These are phyloP conservation scores for Pammene fasciana DNA, from an alignment of 2,888 invertebrate species.

Conservation along the genomic window DNA sequence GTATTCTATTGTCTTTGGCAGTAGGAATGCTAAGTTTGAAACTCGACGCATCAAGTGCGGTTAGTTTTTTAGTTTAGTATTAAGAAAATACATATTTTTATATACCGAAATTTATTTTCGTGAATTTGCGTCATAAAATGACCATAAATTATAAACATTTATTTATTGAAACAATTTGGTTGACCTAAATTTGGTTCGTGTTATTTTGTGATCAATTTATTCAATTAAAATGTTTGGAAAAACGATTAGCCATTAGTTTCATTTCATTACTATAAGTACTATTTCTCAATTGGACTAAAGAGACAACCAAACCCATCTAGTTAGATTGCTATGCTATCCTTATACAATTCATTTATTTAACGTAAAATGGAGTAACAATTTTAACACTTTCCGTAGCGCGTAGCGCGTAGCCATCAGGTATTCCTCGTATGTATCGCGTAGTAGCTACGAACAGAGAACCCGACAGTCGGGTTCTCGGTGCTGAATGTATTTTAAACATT, in stretches of 20 bases:
- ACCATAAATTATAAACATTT: conserved; percentile 4
- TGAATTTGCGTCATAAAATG: conserved; percentile 25
- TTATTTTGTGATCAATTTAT: conserved; percentile 35
- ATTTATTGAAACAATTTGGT: conserved; percentile 25
- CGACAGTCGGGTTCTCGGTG: too few relatives aligned
- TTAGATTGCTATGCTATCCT: too few relatives aligned
- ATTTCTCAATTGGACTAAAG: too few relatives aligned
- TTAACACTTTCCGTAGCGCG: too few relatives aligned
- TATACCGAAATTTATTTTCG: conserved; percentile 17
- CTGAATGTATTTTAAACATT: too few relatives aligned
- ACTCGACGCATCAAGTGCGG: neutral
- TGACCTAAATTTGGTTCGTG: conserved; percentile 20
- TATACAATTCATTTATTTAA: too few relatives aligned
- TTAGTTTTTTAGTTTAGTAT: neutral
- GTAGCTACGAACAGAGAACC: too few relatives aligned
- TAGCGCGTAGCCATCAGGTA: too few relatives aligned
- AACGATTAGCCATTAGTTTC: neutral
- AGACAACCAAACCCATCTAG: too few relatives aligned
- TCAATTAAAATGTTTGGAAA: conserved; percentile 13
- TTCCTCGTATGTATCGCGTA: too few relatives aligned
- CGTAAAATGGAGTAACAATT: too few relatives aligned
- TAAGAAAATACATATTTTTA: conserved; percentile 5
- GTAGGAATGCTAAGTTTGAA: neutral
- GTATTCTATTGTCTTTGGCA: neutral
- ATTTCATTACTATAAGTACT: too few relatives aligned